Evolutionary conservation across 2,888 invertebrate species (phyloP), one percentile per base, ranked within the genome.

Genomic region (Tuberolachnus salignus): DNA sequence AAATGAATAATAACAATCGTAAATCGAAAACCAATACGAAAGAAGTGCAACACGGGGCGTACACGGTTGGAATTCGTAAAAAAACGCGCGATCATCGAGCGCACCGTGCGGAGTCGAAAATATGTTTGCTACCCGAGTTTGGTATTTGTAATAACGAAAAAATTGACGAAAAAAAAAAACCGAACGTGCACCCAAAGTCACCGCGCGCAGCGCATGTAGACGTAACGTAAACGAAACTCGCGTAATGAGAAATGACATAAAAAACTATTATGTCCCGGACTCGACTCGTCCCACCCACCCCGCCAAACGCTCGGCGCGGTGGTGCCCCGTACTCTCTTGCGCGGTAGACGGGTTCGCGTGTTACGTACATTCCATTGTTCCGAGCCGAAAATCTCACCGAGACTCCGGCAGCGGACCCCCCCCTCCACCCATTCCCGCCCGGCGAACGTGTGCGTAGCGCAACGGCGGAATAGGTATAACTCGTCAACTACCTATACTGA

Each of bases 281-380:
- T 71, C 44, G 11, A 70, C 57, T 59, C 57, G 46, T 34, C 34
- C 34, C 34, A 34, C 42, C 46, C 57, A n/a, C 57, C 57, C 44
- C 44, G 0, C 13, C 23, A 11, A 21, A 14, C 21, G 3, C 34
- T 34, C 34, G 34, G 34, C 6, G 6, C 34, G n/a, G n/a, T n/a
- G n/a, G n/a, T n/a, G n/a, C n/a, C n/a, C n/a, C n/a, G n/a, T 34
- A 6, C 34, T 34, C 34, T 14, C 44, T 11, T 44, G 23, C 49
- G 49, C 46, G 57, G 59, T 19, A 61, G 59, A 72, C 49, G 26
- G 71, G 59, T 61, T 49, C 59, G 71, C 71, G 71, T 57, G 70
- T 71, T 71, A 71, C 70, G 59, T 71, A 19, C 72, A 72, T 63
- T 72, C 64, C 55, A 44, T 74, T 75, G 75, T 75, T 57, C 67